These are phyloP conservation scores for Leptinotarsa juncta DNA, from an alignment of 2,888 invertebrate genomes.

Conservation along the genomic window DNA sequence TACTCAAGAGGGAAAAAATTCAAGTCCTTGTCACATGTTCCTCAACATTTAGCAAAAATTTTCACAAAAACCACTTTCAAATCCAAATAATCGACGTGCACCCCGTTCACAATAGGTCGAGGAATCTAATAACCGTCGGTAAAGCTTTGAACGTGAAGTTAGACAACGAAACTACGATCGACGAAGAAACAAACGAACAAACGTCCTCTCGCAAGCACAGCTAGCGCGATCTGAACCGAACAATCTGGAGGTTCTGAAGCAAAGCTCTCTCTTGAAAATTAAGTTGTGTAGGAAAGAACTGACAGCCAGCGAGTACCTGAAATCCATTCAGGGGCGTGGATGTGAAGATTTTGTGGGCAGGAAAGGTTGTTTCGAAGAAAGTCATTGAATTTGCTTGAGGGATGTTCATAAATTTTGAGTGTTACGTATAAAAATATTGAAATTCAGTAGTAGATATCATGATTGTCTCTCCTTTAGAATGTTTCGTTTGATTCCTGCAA, in stretches of 20 bases:
- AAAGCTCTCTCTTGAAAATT: slow-evolving; percentile 53
- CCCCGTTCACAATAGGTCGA: slow-evolving; percentile 28
- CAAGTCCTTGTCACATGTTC: slow-evolving; percentile 41
- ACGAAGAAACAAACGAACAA: slow-evolving; percentile 31
- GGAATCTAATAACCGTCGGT: slow-evolving; percentile 17
- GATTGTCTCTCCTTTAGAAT: background rate
- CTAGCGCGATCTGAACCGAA: slow-evolving; percentile 42
- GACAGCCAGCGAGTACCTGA: slow-evolving; percentile 54
- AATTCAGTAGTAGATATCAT: background rate
- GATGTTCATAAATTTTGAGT: too few relatives aligned
- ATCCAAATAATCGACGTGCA: slow-evolving; percentile 12
- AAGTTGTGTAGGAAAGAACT: slow-evolving; percentile 64
- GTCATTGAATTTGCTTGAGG: background rate
- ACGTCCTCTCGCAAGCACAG: slow-evolving; percentile 41
- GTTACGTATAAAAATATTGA: background rate
- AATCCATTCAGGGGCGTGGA: slow-evolving; percentile 42
- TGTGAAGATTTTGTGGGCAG: slow-evolving; percentile 27
- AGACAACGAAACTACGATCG: slow-evolving; percentile 42
- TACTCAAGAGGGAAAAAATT: slow-evolving; percentile 33
- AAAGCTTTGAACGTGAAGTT: slow-evolving; percentile 42
- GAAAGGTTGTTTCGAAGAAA: slow-evolving; percentile 8
- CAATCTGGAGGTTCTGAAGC: slow-evolving; percentile 30
- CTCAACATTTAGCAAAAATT: slow-evolving; percentile 17
- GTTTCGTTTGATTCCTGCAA: background rate
- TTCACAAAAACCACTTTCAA: slow-evolving; percentile 8